Conservation (phyloP, 2,797 vertebrate genomes). For the Alfaro cultratus region DNA sequence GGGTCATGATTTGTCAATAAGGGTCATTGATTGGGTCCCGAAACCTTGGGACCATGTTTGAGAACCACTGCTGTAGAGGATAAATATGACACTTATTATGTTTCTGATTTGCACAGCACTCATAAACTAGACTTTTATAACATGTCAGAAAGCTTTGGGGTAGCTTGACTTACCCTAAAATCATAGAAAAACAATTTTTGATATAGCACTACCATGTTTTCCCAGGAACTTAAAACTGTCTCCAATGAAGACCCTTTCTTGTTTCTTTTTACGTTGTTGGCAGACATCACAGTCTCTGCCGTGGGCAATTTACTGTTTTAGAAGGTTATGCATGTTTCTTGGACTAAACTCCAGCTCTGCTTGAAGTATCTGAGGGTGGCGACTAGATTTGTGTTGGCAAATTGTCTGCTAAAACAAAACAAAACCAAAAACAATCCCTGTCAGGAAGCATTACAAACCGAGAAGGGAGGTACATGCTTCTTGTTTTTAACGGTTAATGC, state of each 20-base stretch:
- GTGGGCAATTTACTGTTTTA: conserved; percentile 20
- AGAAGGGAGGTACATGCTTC: conserved; percentile 40
- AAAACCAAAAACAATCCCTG: conserved; percentile 21
- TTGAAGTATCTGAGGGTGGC: conserved; percentile 28
- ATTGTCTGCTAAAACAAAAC: conserved; percentile 32
- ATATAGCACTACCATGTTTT: not conserved
- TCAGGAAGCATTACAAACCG: conserved; percentile 37
- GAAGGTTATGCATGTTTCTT: conserved; percentile 29
- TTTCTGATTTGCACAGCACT: not conserved
- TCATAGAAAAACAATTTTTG: not conserved
- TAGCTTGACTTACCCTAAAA: not conserved
- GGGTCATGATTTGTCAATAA: not conserved
- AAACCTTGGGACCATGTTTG: not conserved
- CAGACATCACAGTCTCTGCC: not conserved
- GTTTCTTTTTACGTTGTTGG: conserved; percentile 2
- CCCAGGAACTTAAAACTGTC: not conserved
- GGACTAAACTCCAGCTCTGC: conserved; percentile 44
- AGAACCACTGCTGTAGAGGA: not conserved
- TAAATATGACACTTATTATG: not conserved
- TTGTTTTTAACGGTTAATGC: conserved; percentile 66
- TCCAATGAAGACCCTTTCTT: conserved; percentile 3
- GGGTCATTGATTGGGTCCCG: no score
- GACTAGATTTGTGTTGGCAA: conserved; percentile 10
- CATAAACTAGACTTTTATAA: not conserved
- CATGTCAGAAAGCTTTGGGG: not conserved